Base-by-base conservation (phyloP, 2,113 vertebrate genomes). In the Tetraodon nigroviridis region DNA sequence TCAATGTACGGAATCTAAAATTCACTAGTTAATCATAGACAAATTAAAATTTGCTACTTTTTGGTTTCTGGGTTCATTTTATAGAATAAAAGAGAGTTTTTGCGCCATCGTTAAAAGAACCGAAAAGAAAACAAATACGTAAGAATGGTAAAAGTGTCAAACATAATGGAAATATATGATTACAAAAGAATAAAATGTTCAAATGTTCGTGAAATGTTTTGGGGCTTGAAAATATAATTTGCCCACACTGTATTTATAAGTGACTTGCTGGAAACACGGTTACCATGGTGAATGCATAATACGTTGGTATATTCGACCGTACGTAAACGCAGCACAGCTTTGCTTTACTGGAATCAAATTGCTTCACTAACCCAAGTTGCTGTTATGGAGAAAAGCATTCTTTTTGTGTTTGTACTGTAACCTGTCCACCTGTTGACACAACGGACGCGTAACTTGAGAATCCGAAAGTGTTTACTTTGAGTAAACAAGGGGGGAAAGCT, bases 251-350 rank as follows among this genome's bases (percentile, higher is more conserved):
- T 17, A 2, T 48, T 12, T 1, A 3, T 8, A 4, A 1, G 1
- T 17, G 6, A 19, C 15, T 27, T 51, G 22, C 14, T 15, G 6
- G 15, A 58, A 27, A 24, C 4, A 20, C 47, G 41, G 78, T 77
- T 77, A 58, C 55, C 67, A 62, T 69, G 58, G 64, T 50, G 50
- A 10, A 11, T 32, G 7, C 14, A 10, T 56, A 14, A 14, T 45
- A 8, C 1, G 0, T 0, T 2, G 4, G 3, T 4, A 2, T 75
- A 62, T 64, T 7, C 61, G 64, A 78, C 17, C 1, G 67, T 4
- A 19, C 67, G 0, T 50, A 67, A 81, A 83, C 17, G 78, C 42
- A 58, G 3, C 78, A 54, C 41, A 5, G 41, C 57, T 41, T 63
- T 51, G 54, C 59, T 61, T 61, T 65, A 58, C 56, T 70, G 29